Conservation (phyloP, 23 tunicate genomes). For the Trididemnum miniatum region DNA sequence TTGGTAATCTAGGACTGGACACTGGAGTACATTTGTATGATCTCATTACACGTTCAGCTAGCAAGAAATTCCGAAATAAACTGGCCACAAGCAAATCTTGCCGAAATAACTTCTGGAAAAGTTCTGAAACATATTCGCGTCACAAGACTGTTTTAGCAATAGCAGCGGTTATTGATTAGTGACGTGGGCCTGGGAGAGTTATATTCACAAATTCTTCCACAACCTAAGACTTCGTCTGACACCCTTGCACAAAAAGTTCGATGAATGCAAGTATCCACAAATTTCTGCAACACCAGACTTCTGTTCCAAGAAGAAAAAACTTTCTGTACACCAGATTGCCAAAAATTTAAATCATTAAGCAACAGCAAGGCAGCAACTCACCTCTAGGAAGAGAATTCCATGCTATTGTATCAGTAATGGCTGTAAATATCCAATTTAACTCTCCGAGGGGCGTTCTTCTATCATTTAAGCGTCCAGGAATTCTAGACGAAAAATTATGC, state of each 20-base stretch:
- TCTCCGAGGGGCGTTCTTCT: conserved; percentile 92
- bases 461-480: conserved; percentile 84
- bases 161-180: too few species aligned
- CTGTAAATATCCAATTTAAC: conserved; percentile 94
- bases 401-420: conserved; percentile 94
- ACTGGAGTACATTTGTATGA: conserved; percentile 93
- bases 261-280: too few species aligned
- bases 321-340: too few species aligned
- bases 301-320: too few species aligned
- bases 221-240: too few species aligned
- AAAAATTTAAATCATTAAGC: too few species aligned
- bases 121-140: conserved; percentile 66
- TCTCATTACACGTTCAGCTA: conserved; percentile 96
- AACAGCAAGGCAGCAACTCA: too few species aligned
- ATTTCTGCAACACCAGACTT: too few species aligned
- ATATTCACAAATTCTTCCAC: too few species aligned
- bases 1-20: conserved; percentile 81
- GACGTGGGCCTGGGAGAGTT: too few species aligned
- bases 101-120: conserved; percentile 91
- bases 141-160: too few species aligned
- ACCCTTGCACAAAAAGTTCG: too few species aligned
- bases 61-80: conserved; percentile 87
- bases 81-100: conserved; percentile 93
- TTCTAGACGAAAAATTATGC: conserved; percentile 30
- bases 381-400: conserved; percentile 98